Evolutionary conservation across 2,113 vertebrate genomes (phyloP).

Genomic region (Anhinga anhinga): DNA sequence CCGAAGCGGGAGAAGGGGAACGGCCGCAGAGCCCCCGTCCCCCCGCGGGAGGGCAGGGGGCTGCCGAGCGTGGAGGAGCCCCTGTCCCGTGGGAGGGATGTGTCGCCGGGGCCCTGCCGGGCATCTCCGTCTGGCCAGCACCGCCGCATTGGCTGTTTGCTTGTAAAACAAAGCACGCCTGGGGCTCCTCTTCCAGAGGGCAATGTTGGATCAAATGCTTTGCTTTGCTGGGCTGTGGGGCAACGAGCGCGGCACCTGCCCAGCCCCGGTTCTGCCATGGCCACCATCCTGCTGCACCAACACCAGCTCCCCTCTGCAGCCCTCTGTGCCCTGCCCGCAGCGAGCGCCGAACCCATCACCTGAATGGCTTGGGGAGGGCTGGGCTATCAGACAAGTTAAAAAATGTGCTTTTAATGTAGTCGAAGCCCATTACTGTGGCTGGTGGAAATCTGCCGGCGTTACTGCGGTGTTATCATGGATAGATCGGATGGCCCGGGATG

Average conservation of each 20-base stretch:
- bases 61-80: neutral
- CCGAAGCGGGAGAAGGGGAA: neutral
- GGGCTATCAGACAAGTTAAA: neutral
- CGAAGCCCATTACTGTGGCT: neutral
- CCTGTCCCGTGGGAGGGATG: rapidly evolving
- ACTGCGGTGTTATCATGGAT: neutral
- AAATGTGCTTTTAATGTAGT: neutral
- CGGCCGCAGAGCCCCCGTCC: neutral
- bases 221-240: too few species aligned
- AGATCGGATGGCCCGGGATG: neutral
- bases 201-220: neutral
- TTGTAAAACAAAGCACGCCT: neutral
- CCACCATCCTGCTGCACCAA: neutral
- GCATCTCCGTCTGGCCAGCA: rapidly evolving
- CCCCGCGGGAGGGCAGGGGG: too few species aligned
- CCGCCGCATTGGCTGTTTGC: neutral
- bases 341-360: neutral
- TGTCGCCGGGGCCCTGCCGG: neutral
- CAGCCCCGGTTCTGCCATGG: neutral
- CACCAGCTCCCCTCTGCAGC: rapidly evolving
- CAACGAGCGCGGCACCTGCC: rapidly evolving
- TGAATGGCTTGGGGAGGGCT: neutral
- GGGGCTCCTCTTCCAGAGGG: neutral
- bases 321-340: neutral
- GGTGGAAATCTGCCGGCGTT: neutral